Percentiles rank a stretch among this genome's conserved stretches.
Evolutionary conservation across 2,797 vertebrate genomes (phyloP).

Genomic region (Protosalanx chinensis): DNA sequence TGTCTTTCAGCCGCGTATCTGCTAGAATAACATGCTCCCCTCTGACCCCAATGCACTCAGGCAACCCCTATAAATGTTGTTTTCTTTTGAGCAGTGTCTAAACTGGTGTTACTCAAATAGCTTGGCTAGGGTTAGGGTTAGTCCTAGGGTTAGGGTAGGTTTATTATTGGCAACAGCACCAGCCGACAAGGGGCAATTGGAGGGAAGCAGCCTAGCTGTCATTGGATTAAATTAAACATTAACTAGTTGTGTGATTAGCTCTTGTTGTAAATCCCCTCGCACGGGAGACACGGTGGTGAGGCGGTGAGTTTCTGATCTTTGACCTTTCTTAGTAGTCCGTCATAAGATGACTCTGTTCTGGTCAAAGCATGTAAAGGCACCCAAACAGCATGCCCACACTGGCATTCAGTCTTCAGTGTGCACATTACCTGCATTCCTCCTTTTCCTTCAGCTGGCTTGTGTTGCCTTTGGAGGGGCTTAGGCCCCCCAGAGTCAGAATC

Average conservation of each 20-base stretch:
- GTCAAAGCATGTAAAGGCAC: conserved; percentile 51
- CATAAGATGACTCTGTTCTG: conserved; percentile 50
- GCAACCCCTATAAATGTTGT: not conserved
- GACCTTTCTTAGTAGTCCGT: conserved; percentile 50
- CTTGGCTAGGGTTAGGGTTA: not conserved
- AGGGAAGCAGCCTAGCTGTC: too few species aligned
- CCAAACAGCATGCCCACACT: conserved; percentile 56
- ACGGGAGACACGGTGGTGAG: conserved; percentile 32
- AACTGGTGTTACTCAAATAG: conserved; percentile 3
- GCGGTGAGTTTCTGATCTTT: conserved; percentile 45
- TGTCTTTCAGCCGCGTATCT: not conserved
- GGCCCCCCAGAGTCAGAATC: conserved; percentile 44
- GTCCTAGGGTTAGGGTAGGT: not conserved
- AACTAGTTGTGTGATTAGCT: conserved; percentile 26
- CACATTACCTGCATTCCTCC: conserved; percentile 61
- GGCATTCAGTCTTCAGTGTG: conserved; percentile 65
- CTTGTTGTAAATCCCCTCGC: conserved; percentile 35
- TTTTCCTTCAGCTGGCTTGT: conserved; percentile 53
- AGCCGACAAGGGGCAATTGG: too few species aligned
- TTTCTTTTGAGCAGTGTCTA: conserved; percentile 6
- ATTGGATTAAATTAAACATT: too few species aligned
- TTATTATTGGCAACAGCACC: not conserved
- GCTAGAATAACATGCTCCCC: not conserved
- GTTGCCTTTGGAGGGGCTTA: conserved; percentile 55
- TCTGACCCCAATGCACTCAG: not conserved